These are phyloP conservation scores for Bicyclus anynana DNA, from an alignment of 1,140 invertebrate genomes.

Conservation along the genomic window DNA sequence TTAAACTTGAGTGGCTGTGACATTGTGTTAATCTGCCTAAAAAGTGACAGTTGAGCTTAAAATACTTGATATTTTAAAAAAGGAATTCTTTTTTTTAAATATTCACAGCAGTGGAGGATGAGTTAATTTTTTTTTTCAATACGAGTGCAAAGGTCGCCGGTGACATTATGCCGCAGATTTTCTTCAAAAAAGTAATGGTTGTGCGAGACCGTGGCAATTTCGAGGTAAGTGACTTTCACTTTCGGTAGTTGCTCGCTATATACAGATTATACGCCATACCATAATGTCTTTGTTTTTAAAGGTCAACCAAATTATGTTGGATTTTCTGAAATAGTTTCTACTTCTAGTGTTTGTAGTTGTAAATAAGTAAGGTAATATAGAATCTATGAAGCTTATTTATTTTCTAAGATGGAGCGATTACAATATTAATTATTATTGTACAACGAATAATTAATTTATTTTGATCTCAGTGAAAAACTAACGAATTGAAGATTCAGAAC, in stretches of 20 bases:
- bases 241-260: conserved; percentile 28
- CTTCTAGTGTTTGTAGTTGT: too few relatives aligned
- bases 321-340: background rate
- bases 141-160: conserved; percentile 37
- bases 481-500: too few relatives aligned
- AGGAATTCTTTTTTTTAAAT: too few relatives aligned
- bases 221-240: conserved; percentile 73
- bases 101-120: too few relatives aligned
- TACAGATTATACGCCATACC: conserved; percentile 16
- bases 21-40: conserved; percentile 20
- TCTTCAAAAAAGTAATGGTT: conserved; percentile 74
- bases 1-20: conserved; percentile 13
- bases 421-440: too few relatives aligned
- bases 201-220: conserved; percentile 57
- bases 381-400: too few relatives aligned
- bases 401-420: too few relatives aligned
- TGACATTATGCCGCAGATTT: conserved; percentile 72
- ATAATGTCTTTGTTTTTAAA: conserved; percentile 15
- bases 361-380: too few relatives aligned
- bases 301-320: background rate
- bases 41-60: conserved; percentile 18
- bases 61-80: background rate
- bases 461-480: too few relatives aligned
- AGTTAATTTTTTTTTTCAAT: conserved; percentile 10
- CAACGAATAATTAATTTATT: too few relatives aligned